Percentiles rank a stretch among this genome's conserved stretches.
These are phyloP conservation scores for Sus cebifrons DNA, from an alignment of 2,797 vertebrate genomes.

Conservation along the genomic window DNA sequence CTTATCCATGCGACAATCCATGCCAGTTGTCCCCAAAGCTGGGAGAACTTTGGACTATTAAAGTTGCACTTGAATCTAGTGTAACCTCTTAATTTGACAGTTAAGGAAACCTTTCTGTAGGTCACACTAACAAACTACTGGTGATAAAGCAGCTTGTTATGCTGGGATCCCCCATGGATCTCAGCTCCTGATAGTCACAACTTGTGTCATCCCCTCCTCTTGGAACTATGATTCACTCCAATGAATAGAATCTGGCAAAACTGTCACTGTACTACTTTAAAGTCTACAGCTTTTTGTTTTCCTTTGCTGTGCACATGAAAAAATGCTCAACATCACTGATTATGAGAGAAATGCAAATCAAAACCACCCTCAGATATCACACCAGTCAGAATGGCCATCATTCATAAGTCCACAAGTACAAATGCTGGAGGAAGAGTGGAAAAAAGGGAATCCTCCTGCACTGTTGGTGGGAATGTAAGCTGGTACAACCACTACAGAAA, in stretches of 20 bases:
- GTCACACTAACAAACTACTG: background rate
- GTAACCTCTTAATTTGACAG: background rate
- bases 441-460: no score
- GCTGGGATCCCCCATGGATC: background rate
- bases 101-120: background rate
- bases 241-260: background rate
- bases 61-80: background rate
- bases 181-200: background rate
- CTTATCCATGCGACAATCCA: no score
- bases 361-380: no score
- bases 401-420: no score
- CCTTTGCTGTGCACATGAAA: no score
- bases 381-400: no score
- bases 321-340: no score
- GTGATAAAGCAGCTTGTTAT: background rate
- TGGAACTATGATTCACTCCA: background rate
- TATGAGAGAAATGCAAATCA: no score
- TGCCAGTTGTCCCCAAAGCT: background rate
- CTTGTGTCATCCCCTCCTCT: fast-evolving
- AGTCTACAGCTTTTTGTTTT: background rate
- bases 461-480: no score
- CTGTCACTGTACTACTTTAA: background rate
- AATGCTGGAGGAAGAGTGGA: no score
- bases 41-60: background rate
- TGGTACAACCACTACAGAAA: no score